These are phyloP conservation scores for Gobiocypris rarus DNA, from an alignment of 2,113 vertebrate genomes.

Conservation along the genomic window DNA sequence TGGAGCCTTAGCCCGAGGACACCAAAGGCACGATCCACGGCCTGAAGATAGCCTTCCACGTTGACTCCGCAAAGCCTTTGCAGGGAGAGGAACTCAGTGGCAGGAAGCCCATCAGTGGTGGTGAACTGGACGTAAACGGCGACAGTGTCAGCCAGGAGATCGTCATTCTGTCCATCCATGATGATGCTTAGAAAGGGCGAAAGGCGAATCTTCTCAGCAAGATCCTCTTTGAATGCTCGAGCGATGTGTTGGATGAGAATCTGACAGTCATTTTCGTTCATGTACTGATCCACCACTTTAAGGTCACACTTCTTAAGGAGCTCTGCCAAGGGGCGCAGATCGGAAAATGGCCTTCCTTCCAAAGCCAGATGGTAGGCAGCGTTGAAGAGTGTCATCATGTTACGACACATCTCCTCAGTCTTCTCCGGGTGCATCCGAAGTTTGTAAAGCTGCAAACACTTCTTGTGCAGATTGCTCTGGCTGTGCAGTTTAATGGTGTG, in stretches of 20 bases:
- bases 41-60: conserved; percentile 92
- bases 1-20: conserved; percentile 86
- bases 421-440: conserved; percentile 97
- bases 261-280: conserved; percentile 95
- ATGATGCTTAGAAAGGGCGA: conserved; percentile 93
- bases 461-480: conserved; percentile 98
- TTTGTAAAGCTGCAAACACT: conserved; percentile 97
- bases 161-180: conserved; percentile 89
- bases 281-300: conserved; percentile 96
- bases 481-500: conserved; percentile 98
- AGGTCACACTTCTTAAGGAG: conserved; percentile 95
- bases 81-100: conserved; percentile 90
- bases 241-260: conserved; percentile 92
- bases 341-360: conserved; percentile 90
- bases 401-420: conserved; percentile 96
- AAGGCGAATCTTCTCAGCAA: conserved; percentile 90
- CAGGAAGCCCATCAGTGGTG: conserved; percentile 84
- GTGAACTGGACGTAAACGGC: conserved; percentile 92
- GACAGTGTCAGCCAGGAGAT: conserved; percentile 89
- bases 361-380: conserved; percentile 91
- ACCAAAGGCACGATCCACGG: conserved; percentile 87
- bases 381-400: conserved; percentile 94
- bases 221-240: conserved; percentile 87
- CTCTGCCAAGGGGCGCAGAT: conserved; percentile 90
- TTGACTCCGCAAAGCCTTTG: conserved; percentile 85